Evolutionary conservation across 2,113 vertebrate species (phyloP), one percentile per base, ranked within the genome.

Genomic region (Cheilinus undulatus): DNA sequence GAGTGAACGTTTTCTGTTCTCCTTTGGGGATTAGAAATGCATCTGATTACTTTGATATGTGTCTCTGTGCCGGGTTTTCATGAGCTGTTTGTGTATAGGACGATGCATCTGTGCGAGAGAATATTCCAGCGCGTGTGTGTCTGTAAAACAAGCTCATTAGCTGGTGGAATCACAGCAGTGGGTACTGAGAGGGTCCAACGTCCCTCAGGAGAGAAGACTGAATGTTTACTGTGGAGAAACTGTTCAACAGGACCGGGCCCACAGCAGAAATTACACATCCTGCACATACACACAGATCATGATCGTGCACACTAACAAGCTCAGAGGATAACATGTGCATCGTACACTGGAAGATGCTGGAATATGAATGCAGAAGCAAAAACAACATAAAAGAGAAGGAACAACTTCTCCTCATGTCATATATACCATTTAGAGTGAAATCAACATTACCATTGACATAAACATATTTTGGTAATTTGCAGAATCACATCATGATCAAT

Each of bases 61-160:
- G 27, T 53, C 19, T 62, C 7, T 72, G 10, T 51, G 49, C 51
- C 26, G 6, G 53, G 49, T 57, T 50, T 50, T 53, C 46, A 46
- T 56, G 32, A 52, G 48, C 7, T 8, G 69, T 56, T 64, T 49
- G 62, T 61, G 22, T 5, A 11, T 45, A 5, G 24, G 23, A 6
- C 28, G 63, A 2, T 61, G 7, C 40, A 6, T 38, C 5, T 61
- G 53, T 65, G 38, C 57, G 50, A 36, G 24, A 19, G 32, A 27
- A 22, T 51, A 61, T 26, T 46, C 20, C 14, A 43, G 38, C 26
- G 1, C 57, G 17, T 73, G 65, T 69, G 60, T 32, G 52, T 69
- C 67, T 71, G 69, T 82, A 77, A 89, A 38, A 57, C 76, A 54
- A 74, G 78, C 79, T 90, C 77, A 89, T 92, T 90, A 88, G 81